Conservation (phyloP, 2,113 vertebrate species). For the Tragelaphus strepsiceros region DNA sequence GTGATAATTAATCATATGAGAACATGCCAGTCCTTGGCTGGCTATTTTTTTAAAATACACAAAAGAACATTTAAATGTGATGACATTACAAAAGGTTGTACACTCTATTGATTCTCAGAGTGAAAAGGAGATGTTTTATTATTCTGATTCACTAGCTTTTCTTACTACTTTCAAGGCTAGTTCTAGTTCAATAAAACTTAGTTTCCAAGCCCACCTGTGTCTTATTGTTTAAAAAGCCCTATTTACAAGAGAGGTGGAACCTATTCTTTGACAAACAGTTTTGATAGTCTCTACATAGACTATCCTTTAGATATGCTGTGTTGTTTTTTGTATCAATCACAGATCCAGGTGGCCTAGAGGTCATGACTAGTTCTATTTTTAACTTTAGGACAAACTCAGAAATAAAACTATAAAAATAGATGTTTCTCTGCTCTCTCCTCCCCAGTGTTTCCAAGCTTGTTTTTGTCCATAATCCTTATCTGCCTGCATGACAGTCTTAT, state of each 20-base stretch:
- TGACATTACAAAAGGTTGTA: not conserved
- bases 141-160: not conserved
- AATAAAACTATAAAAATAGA: slow-evolving; percentile 38
- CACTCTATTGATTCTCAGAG: not conserved
- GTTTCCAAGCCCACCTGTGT: not conserved
- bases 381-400: slow-evolving; percentile 44
- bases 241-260: not conserved
- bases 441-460: not conserved
- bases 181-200: not conserved
- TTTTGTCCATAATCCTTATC: not conserved
- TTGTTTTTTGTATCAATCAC: not conserved
- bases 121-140: not conserved
- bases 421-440: not conserved
- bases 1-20: not conserved
- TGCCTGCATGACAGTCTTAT: not conserved
- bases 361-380: slow-evolving; percentile 44
- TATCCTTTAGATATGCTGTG: not conserved
- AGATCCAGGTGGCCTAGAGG: not conserved
- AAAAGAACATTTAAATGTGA: not conserved
- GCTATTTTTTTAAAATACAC: not conserved
- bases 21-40: not conserved
- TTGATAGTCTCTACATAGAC: not conserved
- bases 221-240: slow-evolving; percentile 24
- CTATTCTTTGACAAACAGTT: not conserved
- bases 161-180: not conserved